A percentile compares a stretch with the other conserved stretches of the same genome.
These are phyloP conservation scores for Acipenser ruthenus DNA, from an alignment of 2,797 vertebrate genomes.

Conservation along the genomic window DNA sequence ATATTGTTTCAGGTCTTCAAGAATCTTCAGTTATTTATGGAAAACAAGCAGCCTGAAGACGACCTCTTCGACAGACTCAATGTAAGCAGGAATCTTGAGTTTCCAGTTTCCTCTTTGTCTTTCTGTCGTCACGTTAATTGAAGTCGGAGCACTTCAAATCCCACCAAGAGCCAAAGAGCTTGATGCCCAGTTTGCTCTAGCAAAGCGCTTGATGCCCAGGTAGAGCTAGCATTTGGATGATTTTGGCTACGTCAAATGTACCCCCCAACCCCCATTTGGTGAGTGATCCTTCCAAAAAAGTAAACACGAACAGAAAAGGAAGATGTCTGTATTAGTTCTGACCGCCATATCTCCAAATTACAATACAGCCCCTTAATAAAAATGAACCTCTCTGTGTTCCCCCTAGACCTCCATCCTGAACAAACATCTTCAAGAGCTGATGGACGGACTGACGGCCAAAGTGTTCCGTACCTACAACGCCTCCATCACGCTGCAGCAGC, in stretches of 20 bases:
- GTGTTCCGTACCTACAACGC: constrained; percentile 95
- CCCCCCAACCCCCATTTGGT: too few relatives aligned
- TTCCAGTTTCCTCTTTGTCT: not conserved
- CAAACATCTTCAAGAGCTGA: constrained; percentile 94
- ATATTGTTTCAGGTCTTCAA: constrained; percentile 76
- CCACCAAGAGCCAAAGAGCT: too few relatives aligned
- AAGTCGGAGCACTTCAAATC: too few relatives aligned
- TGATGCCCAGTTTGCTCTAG: too few relatives aligned
- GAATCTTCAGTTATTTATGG: constrained; percentile 93
- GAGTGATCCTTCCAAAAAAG: too few relatives aligned
- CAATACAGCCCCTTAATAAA: too few relatives aligned
- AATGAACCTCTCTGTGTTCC: constrained; percentile 9
- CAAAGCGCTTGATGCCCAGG: too few relatives aligned
- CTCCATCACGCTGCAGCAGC: constrained; percentile 91
- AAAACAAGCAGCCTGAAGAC: constrained; percentile 92
- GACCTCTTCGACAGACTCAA: constrained; percentile 94
- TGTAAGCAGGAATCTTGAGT: constrained; percentile 53
- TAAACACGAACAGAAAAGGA: not conserved
- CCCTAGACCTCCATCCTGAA: constrained; percentile 88
- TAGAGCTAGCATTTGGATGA: too few relatives aligned
- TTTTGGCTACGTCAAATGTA: too few relatives aligned
- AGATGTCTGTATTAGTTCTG: not conserved
- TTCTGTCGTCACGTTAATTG: too few relatives aligned
- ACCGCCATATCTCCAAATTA: not conserved
- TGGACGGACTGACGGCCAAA: constrained; percentile 93